Evolutionary conservation across 2,888 invertebrate genomes (phyloP).

Genomic region (Patella depressa): DNA sequence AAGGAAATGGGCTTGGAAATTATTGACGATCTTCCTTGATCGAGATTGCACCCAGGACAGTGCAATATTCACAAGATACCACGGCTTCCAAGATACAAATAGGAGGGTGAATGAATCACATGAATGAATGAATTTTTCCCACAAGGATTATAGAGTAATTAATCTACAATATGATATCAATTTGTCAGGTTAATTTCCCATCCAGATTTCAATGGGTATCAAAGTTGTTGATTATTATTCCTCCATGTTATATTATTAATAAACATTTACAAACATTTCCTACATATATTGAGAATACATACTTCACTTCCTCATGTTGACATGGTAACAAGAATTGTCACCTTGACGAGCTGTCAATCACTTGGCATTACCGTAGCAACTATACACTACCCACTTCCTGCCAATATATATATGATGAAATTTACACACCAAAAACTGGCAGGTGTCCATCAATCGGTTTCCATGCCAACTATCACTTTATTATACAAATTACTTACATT

Average conservation of each 20-base stretch:
- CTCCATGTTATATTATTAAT: background rate
- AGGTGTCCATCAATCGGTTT: slow-evolving; percentile 4
- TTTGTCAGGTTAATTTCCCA: too few relatives aligned
- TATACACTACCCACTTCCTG: background rate
- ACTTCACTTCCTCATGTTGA: background rate
- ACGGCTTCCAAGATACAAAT: too few relatives aligned
- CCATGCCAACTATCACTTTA: slow-evolving; percentile 11
- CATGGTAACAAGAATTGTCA: slow-evolving; percentile 1
- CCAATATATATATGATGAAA: slow-evolving; percentile 1
- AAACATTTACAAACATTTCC: slow-evolving; percentile 9
- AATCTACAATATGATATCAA: too few relatives aligned
- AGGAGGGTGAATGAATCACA: too few relatives aligned
- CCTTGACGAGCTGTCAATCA: background rate
- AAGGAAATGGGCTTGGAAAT: too few relatives aligned
- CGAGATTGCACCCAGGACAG: too few relatives aligned
- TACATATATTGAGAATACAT: background rate
- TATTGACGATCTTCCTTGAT: too few relatives aligned
- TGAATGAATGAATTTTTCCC: too few relatives aligned
- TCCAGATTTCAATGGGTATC: too few relatives aligned
- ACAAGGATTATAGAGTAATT: too few relatives aligned
- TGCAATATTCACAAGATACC: too few relatives aligned
- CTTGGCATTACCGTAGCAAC: too few relatives aligned
- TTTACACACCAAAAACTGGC: slow-evolving; percentile 9
- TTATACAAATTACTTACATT: background rate
- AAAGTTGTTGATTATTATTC: background rate